Evolutionary conservation across 37 sponge, comb jelly and placozoan species (phyloP).

Genomic region (Aplysina aerophoba): DNA sequence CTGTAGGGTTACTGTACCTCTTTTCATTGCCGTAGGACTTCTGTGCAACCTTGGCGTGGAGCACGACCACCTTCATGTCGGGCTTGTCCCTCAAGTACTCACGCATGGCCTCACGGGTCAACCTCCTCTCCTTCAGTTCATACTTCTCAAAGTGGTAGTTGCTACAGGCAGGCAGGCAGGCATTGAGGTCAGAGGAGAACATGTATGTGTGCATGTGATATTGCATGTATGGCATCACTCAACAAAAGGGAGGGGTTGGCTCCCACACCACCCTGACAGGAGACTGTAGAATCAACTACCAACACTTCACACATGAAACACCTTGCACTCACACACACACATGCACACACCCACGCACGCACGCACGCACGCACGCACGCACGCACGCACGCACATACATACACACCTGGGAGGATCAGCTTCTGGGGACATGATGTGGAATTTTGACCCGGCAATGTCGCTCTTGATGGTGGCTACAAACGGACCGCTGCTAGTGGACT

Average conservation of each 20-base stretch:
- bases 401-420: no score
- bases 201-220: no score
- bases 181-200: no score
- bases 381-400: no score
- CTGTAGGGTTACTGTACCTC: constrained; percentile 40
- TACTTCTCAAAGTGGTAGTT: constrained; percentile 44
- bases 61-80: constrained; percentile 72
- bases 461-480: constrained; percentile 19
- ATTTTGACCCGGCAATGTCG: constrained; percentile 14
- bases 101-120: constrained; percentile 85
- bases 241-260: no score
- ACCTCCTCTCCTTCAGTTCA: constrained; percentile 58
- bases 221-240: no score
- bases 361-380: no score
- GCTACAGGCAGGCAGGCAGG: neutral
- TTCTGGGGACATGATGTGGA: constrained; percentile 17
- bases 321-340: no score
- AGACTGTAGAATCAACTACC: no score
- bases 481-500: neutral
- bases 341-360: no score
- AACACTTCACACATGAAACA: no score
- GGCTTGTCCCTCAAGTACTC: constrained; percentile 65
- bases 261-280: no score
- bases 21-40: constrained; percentile 98
- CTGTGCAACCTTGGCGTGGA: constrained; percentile 97